Conservation (phyloP, 2,888 invertebrate species). For the Apamea anceps region DNA sequence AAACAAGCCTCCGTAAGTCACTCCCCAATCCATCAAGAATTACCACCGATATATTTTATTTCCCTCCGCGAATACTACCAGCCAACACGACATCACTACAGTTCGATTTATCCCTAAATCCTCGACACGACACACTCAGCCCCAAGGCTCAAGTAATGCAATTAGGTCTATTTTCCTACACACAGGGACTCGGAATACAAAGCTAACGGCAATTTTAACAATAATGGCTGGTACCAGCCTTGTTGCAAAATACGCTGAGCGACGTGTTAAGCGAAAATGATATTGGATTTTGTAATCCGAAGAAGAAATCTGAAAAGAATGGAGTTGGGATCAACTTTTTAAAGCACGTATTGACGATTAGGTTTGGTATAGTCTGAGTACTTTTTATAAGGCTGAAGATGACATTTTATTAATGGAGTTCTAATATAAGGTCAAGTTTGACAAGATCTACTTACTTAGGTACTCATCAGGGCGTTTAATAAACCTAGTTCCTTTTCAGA, state of each 20-base stretch:
- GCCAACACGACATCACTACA: slow-evolving; percentile 50
- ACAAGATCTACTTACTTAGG: background rate
- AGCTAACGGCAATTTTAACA: slow-evolving; percentile 64
- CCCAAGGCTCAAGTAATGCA: slow-evolving; percentile 61
- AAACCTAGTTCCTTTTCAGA: background rate
- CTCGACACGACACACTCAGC: slow-evolving; percentile 53
- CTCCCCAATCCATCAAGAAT: slow-evolving; percentile 65
- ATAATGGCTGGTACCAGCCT: slow-evolving; percentile 54
- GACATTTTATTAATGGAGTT: background rate
- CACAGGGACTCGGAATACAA: slow-evolving; percentile 58
- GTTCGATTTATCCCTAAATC: slow-evolving; percentile 55
- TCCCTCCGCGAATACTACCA: slow-evolving; percentile 52
- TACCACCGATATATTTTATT: slow-evolving; percentile 69
- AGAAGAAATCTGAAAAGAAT: slow-evolving; percentile 10
- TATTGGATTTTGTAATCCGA: slow-evolving; percentile 38
- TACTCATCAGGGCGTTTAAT: background rate
- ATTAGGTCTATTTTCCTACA: slow-evolving; percentile 68
- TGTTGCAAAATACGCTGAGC: slow-evolving; percentile 55
- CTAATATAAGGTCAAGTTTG: background rate
- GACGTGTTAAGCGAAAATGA: slow-evolving; percentile 54
- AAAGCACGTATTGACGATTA: slow-evolving; percentile 3
- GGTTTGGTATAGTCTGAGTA: background rate
- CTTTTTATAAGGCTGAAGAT: background rate
- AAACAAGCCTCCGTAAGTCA: slow-evolving; percentile 64
- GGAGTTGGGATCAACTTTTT: background rate